phyloP scores from a whole-genome alignment of 2,113 vertebrate genomes.

The Burhinus bistriatus region DNA sequence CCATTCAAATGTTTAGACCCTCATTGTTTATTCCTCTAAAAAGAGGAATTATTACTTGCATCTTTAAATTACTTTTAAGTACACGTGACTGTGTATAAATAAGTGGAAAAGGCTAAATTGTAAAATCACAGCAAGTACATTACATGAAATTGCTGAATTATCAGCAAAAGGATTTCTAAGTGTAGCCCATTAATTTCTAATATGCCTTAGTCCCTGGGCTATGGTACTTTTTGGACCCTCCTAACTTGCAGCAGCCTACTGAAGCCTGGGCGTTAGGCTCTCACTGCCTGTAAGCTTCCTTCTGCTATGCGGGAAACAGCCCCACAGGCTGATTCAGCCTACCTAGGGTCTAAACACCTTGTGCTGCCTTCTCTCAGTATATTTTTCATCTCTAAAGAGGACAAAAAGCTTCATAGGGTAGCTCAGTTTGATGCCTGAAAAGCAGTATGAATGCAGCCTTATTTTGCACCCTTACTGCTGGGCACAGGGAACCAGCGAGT shows the following conservation, averaged over 20 bases:
- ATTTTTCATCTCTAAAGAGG: background rate
- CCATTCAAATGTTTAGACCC: background rate
- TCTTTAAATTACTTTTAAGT: background rate
- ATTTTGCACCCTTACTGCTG: rapidly evolving
- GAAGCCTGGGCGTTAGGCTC: background rate
- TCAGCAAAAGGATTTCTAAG: background rate
- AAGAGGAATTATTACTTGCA: background rate
- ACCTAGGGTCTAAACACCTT: background rate
- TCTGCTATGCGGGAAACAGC: background rate
- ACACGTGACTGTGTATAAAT: background rate
- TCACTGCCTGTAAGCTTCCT: background rate
- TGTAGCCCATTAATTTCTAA: background rate
- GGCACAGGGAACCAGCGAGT: background rate
- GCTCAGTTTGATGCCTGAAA: background rate
- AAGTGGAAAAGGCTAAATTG: background rate
- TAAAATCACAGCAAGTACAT: background rate
- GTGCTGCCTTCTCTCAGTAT: background rate
- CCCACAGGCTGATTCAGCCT: background rate
- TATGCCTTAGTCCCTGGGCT: background rate
- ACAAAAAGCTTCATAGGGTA: background rate
- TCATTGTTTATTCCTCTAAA: background rate
- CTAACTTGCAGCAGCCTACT: no score
- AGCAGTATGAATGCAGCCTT: background rate
- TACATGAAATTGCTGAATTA: background rate
- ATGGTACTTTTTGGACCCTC: background rate